Conservation (phyloP, 2,113 vertebrate genomes). For the Chrysochloris asiatica region DNA sequence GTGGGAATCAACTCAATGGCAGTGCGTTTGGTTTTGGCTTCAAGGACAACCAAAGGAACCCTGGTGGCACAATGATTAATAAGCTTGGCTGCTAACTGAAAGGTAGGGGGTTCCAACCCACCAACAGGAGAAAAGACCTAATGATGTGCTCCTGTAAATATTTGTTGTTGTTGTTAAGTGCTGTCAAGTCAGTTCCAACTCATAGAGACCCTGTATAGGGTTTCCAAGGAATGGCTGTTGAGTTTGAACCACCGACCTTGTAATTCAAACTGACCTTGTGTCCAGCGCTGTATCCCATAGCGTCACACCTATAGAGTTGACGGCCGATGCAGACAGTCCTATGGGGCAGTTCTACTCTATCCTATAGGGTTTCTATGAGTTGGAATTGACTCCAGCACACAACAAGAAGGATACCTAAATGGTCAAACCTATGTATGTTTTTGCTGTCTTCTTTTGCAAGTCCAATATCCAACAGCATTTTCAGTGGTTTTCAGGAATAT, state of each 20-base stretch:
- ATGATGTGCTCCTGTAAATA: not conserved
- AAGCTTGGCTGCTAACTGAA: not conserved
- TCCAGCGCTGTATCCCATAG: no score
- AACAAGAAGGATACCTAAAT: constrained; percentile 1
- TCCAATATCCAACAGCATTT: constrained; percentile 44
- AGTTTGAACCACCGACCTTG: no score
- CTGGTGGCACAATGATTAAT: not conserved
- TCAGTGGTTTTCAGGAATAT: not conserved
- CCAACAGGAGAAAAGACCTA: not conserved
- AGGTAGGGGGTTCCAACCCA: not conserved
- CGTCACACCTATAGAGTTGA: no score
- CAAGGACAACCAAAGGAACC: not conserved
- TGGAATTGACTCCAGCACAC: not conserved
- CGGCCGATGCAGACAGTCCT: no score
- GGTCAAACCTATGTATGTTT: not conserved
- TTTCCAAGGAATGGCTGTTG: no score
- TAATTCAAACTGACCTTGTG: no score
- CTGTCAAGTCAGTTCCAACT: no score
- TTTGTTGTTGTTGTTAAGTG: no score
- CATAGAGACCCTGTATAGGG: no score
- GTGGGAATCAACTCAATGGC: no score
- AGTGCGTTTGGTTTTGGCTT: not conserved
- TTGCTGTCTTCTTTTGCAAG: constrained; percentile 14
- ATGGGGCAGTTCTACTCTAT: not conserved
- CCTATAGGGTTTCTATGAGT: not conserved